Conservation (phyloP, 2,888 invertebrate species). For the Zelleria hepariella region DNA sequence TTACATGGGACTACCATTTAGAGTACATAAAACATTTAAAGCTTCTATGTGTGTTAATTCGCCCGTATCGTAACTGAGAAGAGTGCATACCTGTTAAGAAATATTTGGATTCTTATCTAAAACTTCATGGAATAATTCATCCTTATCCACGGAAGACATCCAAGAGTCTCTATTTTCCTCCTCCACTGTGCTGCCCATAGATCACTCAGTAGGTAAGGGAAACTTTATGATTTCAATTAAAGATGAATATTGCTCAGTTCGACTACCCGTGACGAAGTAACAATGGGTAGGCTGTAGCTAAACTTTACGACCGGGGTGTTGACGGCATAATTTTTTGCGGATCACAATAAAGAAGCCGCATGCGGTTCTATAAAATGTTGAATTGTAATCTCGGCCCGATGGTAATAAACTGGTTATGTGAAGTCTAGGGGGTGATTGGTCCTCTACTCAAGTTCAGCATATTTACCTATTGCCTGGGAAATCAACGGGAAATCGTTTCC, state of each 20-base stretch:
- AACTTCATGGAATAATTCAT: too few species aligned
- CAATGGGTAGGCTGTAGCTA: not conserved
- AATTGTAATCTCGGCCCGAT: slow-evolving; percentile 33
- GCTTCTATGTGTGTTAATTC: too few species aligned
- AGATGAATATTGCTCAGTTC: not conserved
- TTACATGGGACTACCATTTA: too few species aligned
- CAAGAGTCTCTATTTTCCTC: too few species aligned
- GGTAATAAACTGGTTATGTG: not conserved
- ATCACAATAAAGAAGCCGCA: slow-evolving; percentile 27
- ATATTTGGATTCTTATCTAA: too few species aligned
- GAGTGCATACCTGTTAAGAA: too few species aligned
- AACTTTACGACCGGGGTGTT: not conserved
- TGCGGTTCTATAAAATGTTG: slow-evolving; percentile 43
- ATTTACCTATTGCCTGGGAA: not conserved
- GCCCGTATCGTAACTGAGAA: too few species aligned
- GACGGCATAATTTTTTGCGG: slow-evolving; percentile 1
- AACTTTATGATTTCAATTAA: not conserved
- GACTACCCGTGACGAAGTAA: not conserved
- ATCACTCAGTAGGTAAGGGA: too few species aligned
- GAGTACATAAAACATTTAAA: too few species aligned
- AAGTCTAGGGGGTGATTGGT: not conserved
- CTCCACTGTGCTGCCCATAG: too few species aligned
- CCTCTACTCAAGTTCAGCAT: not conserved
- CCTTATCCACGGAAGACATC: too few species aligned
- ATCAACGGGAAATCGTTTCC: not conserved